A percentile compares a stretch with the other conserved stretches of the same genome.
These are phyloP conservation scores for Pogonocichla stellata DNA, from an alignment of 2,113 vertebrate species.

Conservation along the genomic window DNA sequence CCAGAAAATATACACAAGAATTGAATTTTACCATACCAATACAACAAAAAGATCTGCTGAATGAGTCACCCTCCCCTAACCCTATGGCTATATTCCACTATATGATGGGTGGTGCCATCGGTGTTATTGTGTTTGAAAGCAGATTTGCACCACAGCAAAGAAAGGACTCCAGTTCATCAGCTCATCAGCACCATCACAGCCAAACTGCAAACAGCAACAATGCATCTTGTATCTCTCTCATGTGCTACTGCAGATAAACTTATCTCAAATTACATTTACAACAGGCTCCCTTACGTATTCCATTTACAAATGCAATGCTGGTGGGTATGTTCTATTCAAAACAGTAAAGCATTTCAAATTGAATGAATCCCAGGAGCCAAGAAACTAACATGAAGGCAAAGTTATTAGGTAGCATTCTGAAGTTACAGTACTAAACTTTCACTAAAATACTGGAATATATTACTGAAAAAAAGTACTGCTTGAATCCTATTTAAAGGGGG, in stretches of 20 bases:
- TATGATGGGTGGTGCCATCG: not conserved
- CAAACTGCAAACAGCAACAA: not conserved
- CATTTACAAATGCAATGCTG: not conserved
- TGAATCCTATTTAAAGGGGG: not conserved
- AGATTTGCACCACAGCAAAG: not conserved
- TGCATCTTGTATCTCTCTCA: not conserved
- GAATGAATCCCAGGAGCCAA: not conserved
- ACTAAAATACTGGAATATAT: not conserved
- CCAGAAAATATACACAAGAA: not conserved
- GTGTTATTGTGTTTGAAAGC: not conserved
- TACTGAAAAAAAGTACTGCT: not conserved
- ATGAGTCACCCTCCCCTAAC: not conserved
- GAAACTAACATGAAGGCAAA: not conserved
- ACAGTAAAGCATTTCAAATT: fast-evolving
- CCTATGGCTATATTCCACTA: not conserved
- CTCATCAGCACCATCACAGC: not conserved
- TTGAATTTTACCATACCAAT: not conserved
- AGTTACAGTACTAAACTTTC: not conserved
- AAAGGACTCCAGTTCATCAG: not conserved
- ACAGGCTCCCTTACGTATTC: not conserved
- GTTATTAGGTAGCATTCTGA: not conserved
- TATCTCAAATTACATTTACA: not conserved
- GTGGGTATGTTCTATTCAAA: not conserved
- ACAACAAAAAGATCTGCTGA: not conserved
- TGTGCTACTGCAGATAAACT: not conserved